phyloP scores from a whole-genome alignment of 2,888 invertebrate genomes.

The Parascotia fuliginaria region DNA sequence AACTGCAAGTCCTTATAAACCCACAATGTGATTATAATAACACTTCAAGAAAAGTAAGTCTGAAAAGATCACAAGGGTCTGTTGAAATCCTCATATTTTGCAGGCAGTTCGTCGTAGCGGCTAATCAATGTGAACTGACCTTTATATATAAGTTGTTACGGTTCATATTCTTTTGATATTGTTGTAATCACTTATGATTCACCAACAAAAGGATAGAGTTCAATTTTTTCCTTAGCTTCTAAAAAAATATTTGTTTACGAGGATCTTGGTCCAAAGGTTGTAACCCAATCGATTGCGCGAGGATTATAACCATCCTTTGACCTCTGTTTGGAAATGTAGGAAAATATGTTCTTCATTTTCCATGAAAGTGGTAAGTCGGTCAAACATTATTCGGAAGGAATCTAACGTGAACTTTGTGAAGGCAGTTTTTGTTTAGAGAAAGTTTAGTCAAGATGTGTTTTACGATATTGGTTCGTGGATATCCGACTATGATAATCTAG shows the following conservation, averaged over 20 bases:
- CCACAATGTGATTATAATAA: background rate
- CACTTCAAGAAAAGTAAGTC: background rate
- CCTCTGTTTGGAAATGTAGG: conserved; percentile 9
- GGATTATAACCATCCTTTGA: conserved; percentile 25
- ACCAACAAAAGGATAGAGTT: background rate
- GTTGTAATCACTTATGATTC: background rate
- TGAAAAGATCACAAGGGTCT: background rate
- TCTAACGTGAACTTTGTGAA: conserved; percentile 5
- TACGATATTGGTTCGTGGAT: background rate
- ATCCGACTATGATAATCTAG: no score
- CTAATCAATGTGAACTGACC: background rate
- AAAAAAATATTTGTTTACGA: conserved; percentile 18
- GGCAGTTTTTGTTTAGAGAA: conserved; percentile 1
- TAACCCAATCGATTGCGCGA: conserved; percentile 19
- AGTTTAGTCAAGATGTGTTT: background rate
- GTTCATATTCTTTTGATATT: background rate
- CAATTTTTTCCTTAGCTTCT: conserved; percentile 6
- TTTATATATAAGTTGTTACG: background rate
- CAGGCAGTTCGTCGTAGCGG: background rate
- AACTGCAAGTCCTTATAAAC: background rate
- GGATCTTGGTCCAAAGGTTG: conserved; percentile 11
- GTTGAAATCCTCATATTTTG: background rate
- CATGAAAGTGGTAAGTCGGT: conserved; percentile 1
- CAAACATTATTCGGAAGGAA: conserved; percentile 7
- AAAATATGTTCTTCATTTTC: conserved; percentile 12